phyloP scores from a whole-genome alignment of 1,140 invertebrate genomes.

The Orussus abietinus region DNA sequence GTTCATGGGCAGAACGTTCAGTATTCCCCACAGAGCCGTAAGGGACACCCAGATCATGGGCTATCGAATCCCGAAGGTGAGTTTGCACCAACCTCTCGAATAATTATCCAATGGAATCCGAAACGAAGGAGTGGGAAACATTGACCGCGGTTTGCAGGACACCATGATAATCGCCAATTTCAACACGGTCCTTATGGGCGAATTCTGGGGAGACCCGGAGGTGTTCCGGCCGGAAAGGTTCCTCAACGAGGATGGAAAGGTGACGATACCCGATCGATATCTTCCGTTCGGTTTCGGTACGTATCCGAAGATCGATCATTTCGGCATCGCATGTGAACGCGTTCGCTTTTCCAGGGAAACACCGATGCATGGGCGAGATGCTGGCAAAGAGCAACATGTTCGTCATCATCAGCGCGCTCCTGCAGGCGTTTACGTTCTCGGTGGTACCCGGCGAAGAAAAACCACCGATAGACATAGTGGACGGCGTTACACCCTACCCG shows the following conservation, averaged over 20 bases:
- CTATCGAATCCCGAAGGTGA: constrained; percentile 73
- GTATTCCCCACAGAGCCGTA: constrained; percentile 72
- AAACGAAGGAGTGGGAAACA: too few relatives aligned
- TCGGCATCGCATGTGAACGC: constrained; percentile 3
- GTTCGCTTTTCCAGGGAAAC: constrained; percentile 58
- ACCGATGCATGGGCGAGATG: constrained; percentile 81
- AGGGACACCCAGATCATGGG: constrained; percentile 67
- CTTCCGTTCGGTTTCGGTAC: constrained; percentile 74
- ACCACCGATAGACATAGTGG: constrained; percentile 63
- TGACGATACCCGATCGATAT: constrained; percentile 65
- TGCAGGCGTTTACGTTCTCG: constrained; percentile 73
- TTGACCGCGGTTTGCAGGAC: constrained; percentile 62
- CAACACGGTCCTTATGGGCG: constrained; percentile 69
- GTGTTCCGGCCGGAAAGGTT: constrained; percentile 76
- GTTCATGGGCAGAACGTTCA: constrained; percentile 74
- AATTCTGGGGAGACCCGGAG: constrained; percentile 68
- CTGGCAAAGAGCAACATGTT: constrained; percentile 83
- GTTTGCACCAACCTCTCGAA: not conserved
- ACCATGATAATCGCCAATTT: constrained; percentile 83
- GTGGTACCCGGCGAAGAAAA: constrained; percentile 59
- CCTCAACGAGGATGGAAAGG: constrained; percentile 62
- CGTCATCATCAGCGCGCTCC: constrained; percentile 70
- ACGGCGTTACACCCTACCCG: constrained; percentile 71
- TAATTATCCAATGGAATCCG: not conserved
- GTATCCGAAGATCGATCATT: constrained; percentile 13